Percentiles rank a stretch among this genome's conserved stretches.
phyloP scores from a whole-genome alignment of 2,888 invertebrate genomes.

The Trichogramma evanescens region DNA sequence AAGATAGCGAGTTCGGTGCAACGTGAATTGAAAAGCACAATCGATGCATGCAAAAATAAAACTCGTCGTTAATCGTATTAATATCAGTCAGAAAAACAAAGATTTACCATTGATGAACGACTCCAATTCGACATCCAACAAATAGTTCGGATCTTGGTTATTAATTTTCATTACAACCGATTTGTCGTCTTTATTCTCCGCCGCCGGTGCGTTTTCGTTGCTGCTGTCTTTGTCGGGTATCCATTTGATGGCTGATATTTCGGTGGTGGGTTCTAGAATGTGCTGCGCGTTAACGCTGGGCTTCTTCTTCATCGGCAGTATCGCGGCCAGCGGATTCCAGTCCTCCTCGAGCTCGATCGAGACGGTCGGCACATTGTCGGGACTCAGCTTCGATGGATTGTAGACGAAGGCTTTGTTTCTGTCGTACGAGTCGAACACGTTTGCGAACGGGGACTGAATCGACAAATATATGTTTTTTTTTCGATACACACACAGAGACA shows the following conservation, averaged over 20 bases:
- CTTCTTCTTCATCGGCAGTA: background rate
- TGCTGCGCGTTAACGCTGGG: no score
- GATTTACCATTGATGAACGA: conserved; percentile 33
- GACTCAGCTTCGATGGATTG: background rate
- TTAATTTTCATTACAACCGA: conserved; percentile 39
- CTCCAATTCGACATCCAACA: conserved; percentile 28
- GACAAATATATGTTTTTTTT: no score
- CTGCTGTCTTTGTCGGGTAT: no score
- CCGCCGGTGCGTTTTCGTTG: conserved; percentile 18
- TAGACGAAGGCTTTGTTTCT: conserved; percentile 15
- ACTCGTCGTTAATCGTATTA: no score
- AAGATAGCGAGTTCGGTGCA: background rate
- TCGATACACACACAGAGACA: no score
- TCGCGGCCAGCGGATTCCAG: conserved; percentile 14
- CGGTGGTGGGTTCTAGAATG: no score
- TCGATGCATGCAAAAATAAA: no score
- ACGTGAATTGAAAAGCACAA: no score
- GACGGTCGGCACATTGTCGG: conserved; percentile 24
- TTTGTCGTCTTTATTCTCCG: conserved; percentile 19
- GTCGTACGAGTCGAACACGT: conserved; percentile 2
- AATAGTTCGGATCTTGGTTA: conserved; percentile 12
- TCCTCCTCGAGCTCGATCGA: conserved; percentile 26
- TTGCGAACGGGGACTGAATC: no score
- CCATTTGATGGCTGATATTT: no score
- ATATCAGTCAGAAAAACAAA: background rate